Conservation (phyloP, 2,797 vertebrate genomes). For the Lagorchestes hirsutus region DNA sequence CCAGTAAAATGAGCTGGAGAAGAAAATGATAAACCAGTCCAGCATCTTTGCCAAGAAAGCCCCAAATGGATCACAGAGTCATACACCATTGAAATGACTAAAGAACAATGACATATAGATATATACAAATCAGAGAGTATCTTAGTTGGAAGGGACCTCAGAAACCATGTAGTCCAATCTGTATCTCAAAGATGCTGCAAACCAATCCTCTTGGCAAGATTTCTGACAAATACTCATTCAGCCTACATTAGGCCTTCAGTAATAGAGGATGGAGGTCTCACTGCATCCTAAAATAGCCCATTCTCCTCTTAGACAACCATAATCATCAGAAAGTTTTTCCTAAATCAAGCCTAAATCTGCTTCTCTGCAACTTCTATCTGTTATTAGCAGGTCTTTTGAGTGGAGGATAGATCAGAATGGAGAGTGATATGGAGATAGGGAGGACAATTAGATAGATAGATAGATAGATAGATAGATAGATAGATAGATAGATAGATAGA, state of each 20-base stretch:
- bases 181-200: background rate
- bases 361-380: background rate
- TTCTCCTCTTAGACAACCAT: background rate
- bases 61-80: background rate
- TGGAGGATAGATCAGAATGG: background rate
- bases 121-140: background rate
- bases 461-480: background rate
- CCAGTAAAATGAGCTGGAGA: background rate
- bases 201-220: background rate
- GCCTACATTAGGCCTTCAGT: background rate
- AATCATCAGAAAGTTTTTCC: background rate
- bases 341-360: background rate
- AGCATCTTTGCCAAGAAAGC: background rate
- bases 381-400: background rate
- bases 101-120: background rate
- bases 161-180: background rate
- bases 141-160: background rate
- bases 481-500: background rate
- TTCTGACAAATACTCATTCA: background rate
- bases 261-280: background rate
- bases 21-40: background rate
- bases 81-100: background rate
- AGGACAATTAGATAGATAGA: background rate
- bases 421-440: background rate
- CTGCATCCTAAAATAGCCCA: background rate